Evolutionary conservation across 2,113 vertebrate species (phyloP).

Genomic region (Polypterus senegalus): DNA sequence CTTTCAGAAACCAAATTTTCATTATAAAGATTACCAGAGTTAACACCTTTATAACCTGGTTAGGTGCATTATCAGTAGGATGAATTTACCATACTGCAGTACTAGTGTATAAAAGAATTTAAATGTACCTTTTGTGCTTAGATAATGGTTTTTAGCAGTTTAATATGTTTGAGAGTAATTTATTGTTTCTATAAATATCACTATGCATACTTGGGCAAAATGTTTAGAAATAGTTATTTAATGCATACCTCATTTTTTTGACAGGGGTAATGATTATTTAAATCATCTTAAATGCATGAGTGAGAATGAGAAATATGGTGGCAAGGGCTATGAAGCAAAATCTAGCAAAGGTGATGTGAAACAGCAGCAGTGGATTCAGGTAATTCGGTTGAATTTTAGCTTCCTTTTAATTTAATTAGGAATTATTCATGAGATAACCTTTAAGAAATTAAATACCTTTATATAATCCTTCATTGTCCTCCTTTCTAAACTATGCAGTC

Average conservation of each 20-base stretch:
- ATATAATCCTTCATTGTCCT: too few relatives aligned
- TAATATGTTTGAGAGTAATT: neutral
- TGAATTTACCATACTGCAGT: neutral
- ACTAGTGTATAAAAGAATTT: too few relatives aligned
- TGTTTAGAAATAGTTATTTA: neutral
- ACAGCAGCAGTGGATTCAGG: constrained; percentile 90
- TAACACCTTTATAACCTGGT: too few relatives aligned
- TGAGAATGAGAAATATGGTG: constrained; percentile 91
- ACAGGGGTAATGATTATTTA: constrained; percentile 80
- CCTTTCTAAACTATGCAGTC: too few relatives aligned
- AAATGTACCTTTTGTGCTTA: neutral
- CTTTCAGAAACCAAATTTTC: too few relatives aligned
- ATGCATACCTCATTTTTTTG: constrained; percentile 1
- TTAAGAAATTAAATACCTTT: too few relatives aligned
- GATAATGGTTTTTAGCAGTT: neutral
- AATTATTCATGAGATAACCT: too few relatives aligned
- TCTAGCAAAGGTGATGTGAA: constrained; percentile 78
- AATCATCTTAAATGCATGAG: constrained; percentile 70
- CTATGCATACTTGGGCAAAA: too few relatives aligned
- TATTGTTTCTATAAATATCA: too few relatives aligned
- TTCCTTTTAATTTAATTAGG: too few relatives aligned
- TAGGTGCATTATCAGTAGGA: too few relatives aligned
- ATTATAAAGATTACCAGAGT: too few relatives aligned
- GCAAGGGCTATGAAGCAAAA: constrained; percentile 77
- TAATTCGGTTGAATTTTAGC: constrained; percentile 20